These are phyloP conservation scores for Onychostoma macrolepis DNA, from an alignment of 2,113 vertebrate genomes.

Conservation along the genomic window DNA sequence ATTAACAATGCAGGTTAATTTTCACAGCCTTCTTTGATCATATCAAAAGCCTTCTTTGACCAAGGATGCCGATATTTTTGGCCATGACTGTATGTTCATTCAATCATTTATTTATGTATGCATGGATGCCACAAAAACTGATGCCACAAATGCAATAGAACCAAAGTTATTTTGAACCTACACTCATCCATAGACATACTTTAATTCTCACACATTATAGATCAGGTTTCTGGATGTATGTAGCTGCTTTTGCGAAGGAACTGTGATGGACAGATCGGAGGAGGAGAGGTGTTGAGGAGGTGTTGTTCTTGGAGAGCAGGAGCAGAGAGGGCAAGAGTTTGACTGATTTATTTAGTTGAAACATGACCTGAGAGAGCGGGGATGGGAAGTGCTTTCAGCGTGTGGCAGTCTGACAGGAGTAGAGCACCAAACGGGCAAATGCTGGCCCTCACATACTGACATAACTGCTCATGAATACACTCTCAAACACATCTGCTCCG, in stretches of 20 bases:
- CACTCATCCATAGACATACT: neutral
- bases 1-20: no score
- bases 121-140: no score
- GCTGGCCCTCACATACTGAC: constrained; percentile 26
- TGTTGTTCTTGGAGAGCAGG: neutral
- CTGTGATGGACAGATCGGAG: neutral
- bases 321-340: constrained; percentile 36
- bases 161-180: neutral
- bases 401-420: constrained; percentile 71
- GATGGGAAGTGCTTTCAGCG: constrained; percentile 65
- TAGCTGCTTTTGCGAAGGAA: neutral
- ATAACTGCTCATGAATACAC: neutral
- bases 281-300: constrained; percentile 11
- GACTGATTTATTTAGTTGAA: constrained; percentile 57
- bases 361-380: constrained; percentile 74
- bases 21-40: no score
- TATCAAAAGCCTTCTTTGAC: no score
- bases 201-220: neutral
- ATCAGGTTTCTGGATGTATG: neutral
- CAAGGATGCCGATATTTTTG: no score
- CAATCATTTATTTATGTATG: no score
- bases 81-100: no score
- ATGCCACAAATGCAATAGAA: neutral
- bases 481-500: neutral
- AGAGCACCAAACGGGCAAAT: constrained; percentile 66